Base-by-base conservation (phyloP, 2,888 invertebrate species). In the Theodoxus fluviatilis region DNA sequence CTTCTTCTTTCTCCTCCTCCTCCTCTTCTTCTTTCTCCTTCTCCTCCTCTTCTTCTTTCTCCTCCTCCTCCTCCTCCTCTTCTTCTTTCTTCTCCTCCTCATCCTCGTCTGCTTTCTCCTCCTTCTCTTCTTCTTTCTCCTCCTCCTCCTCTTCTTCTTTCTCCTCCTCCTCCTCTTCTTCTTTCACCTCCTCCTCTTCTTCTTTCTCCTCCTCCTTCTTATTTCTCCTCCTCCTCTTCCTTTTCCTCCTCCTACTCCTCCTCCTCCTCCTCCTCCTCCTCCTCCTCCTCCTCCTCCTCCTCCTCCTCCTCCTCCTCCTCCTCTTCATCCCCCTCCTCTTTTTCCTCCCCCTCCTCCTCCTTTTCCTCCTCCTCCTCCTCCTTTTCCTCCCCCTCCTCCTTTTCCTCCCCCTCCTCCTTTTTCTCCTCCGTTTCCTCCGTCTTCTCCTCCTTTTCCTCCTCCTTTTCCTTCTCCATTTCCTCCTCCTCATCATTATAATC, bases 231-330 rank as follows among this genome's bases (percentile, higher is more conserved):
- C 31, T 22, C 9, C 40, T 40, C 35, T 40, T 25, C n/a, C 15
- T 65, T 43, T 65, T 2, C 43, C 40, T 40, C n/a, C 43, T 43
- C 43, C 40, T 65, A n/a, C 28, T 4, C 43, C 65, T 65, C 0
- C 7, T 18, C 25, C 3, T 65, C n/a, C n/a, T 3, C 43, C 12
- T 63, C 28, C 37, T 37, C 37, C 7, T 63, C 33, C 33, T 18
- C 33, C 31, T 18, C 31, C 37, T 22, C 33, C 57, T 57, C 3
- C 33, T 33, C 40, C 7, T 40, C 38, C 35, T 12, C 37, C 37
- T 33, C 2, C 9, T 9, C 7, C 12, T 18, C 35, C 22, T 18
- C 3, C 3, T 28, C 37, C 2, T 63, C 37, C 22, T 3, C 47
- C 43, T 28, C 40, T 28, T 12, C 38, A n/a, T 66, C 43, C 33